Percentiles rank a stretch among this genome's conserved stretches.
Evolutionary conservation across 2,888 invertebrate species (phyloP).

Genomic region (Boloria euphrosyne): DNA sequence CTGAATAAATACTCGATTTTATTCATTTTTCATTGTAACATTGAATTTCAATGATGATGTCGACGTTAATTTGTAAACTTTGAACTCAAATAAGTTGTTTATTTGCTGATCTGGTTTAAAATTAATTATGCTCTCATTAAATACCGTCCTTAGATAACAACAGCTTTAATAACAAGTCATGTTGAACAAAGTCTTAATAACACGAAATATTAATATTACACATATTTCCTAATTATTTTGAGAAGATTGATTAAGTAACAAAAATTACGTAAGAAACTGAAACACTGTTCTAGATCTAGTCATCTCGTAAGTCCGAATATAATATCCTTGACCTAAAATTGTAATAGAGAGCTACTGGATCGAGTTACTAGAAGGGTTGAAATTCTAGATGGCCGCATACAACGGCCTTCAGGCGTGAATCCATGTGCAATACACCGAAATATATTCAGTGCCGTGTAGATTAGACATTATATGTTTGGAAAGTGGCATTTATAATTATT

Average conservation of each 20-base stretch:
- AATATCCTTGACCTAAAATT: conserved; percentile 22
- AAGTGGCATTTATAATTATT: neutral
- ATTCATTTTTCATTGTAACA: too few relatives aligned
- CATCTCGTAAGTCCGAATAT: neutral
- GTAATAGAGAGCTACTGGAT: conserved; percentile 26
- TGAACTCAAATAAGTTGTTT: conserved; percentile 19
- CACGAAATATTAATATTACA: too few relatives aligned
- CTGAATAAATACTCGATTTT: too few relatives aligned
- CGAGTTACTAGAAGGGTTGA: conserved; percentile 33
- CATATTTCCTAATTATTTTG: too few relatives aligned
- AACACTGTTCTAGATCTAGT: conserved; percentile 4
- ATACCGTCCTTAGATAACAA: conserved; percentile 12
- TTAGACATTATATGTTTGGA: neutral
- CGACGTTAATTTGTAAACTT: conserved; percentile 21
- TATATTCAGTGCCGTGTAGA: neutral
- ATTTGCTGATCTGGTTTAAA: conserved; percentile 6
- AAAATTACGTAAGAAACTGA: neutral
- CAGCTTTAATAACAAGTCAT: conserved; percentile 1
- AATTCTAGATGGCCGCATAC: conserved; percentile 37
- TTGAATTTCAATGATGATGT: too few relatives aligned
- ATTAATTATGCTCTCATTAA: conserved; percentile 11
- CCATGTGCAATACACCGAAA: conserved; percentile 41
- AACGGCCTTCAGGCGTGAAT: conserved; percentile 64
- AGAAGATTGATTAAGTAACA: neutral
- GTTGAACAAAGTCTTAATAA: neutral